Base-by-base conservation (phyloP, 2,797 vertebrate genomes). In the Pygocentrus nattereri region DNA sequence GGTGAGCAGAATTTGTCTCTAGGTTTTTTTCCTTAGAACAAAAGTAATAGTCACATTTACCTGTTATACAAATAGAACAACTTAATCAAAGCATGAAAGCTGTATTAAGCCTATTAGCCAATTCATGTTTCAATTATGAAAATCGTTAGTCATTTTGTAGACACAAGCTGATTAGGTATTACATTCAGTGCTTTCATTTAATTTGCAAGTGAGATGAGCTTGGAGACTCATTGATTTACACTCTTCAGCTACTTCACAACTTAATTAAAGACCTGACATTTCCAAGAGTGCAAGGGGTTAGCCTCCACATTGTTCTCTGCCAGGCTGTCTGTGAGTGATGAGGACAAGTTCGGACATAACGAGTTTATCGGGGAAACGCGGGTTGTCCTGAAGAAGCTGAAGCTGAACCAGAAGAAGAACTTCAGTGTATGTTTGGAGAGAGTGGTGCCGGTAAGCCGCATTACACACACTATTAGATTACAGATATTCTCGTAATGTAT, bases 291-390 rank as follows among this genome's bases (percentile, higher is more conserved):
- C 38, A 82, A 70, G 69, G 31, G 64, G 47, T 76, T 47, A 27
- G 38, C 30, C 54, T 78, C 1, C 19, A 5, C 58, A 31, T 74
- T 84, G 84, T 85, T 79, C 61, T 15, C 64, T 61, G 18, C 1
- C 91, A 98, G 97, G 93, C 95, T 99, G 72, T 97, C 97, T 0
- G 97, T 99, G 86, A 98, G 96, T 0, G 98, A 99, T 0, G 97
- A 99, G 88, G 98, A 99, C 92, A 98, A 96, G 85, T 98, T 99
- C 23, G 97, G 97, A 84, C 98, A 98, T 88, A 99, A 99, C 0
- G 98, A 99, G 82, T 99, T 99, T 69, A 99, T 99, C 0, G 97
- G 97, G 1, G 97, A 99, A 93, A 98, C 97, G 0, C 91, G 98
- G 72, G 95, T 99, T 83, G 95, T 96, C 0, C 92, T 99, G 89